A percentile compares a stretch with the other conserved stretches of the same genome.
Conservation (phyloP, 2,797 vertebrate genomes). For the Sebastiscus tertius region DNA sequence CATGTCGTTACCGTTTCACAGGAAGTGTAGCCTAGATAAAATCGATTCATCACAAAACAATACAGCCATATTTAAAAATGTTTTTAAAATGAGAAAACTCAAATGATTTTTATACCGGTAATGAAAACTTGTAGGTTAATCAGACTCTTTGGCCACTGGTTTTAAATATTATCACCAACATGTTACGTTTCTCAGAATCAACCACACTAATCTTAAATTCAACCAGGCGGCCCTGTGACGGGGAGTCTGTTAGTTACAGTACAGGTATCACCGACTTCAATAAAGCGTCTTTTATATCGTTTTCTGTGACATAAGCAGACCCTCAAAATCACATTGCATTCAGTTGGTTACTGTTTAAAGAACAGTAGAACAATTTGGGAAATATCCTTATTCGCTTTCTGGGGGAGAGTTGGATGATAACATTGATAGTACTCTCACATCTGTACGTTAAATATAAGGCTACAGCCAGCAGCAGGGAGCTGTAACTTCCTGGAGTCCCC, state of each 20-base stretch:
- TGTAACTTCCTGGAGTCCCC: neutral
- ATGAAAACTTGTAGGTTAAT: slow-evolving; percentile 28
- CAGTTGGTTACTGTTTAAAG: neutral
- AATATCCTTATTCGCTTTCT: neutral
- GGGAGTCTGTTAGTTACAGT: neutral
- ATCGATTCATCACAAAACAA: slow-evolving; percentile 53
- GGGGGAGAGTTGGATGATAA: neutral
- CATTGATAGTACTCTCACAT: neutral
- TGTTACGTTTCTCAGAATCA: slow-evolving; percentile 3
- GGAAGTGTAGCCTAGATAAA: slow-evolving; percentile 35
- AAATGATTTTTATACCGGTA: slow-evolving; percentile 23
- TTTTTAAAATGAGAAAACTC: neutral
- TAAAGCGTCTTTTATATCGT: neutral
- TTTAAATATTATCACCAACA: slow-evolving; percentile 7
- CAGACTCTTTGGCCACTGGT: slow-evolving; percentile 56
- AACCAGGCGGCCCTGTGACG: too few relatives aligned
- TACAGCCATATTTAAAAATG: slow-evolving; percentile 32
- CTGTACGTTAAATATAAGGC: neutral
- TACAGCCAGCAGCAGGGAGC: neutral
- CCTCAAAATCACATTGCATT: neutral
- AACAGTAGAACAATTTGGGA: neutral
- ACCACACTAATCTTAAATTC: too few relatives aligned
- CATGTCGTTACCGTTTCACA: slow-evolving; percentile 44
- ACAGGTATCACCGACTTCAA: neutral
- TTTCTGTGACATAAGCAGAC: neutral